These are phyloP conservation scores for Oceanodroma leucorhoa DNA, from an alignment of 2,797 vertebrate species.

Conservation along the genomic window DNA sequence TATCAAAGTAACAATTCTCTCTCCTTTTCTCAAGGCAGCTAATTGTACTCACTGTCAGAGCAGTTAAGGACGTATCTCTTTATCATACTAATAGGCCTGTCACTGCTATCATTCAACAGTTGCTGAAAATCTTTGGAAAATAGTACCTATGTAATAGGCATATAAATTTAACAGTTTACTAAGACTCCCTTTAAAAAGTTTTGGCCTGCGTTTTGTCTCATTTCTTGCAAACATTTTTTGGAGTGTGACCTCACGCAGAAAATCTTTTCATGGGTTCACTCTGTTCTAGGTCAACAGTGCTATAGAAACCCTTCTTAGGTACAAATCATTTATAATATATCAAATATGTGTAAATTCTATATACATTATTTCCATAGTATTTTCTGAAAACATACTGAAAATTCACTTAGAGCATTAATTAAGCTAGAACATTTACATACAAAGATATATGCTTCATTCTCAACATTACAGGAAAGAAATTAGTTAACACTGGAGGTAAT, in stretches of 20 bases:
- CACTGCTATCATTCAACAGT: not conserved
- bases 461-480: slow-evolving; percentile 47
- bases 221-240: not conserved
- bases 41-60: not conserved
- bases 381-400: not conserved
- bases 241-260: not conserved
- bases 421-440: slow-evolving; percentile 22
- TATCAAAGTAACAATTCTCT: not conserved
- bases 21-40: not conserved
- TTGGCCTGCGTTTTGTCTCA: not conserved
- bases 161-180: not conserved
- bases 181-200: not conserved
- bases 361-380: not conserved
- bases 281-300: not conserved
- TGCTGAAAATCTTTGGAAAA: not conserved
- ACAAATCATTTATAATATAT: not conserved
- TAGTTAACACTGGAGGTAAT: slow-evolving; percentile 58
- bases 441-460: slow-evolving; percentile 34
- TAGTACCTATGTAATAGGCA: not conserved
- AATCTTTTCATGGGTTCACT: not conserved
- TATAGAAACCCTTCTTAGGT: not conserved
- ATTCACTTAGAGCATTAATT: slow-evolving; percentile 2
- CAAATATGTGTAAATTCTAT: not conserved
- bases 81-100: not conserved
- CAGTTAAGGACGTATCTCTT: not conserved